These are phyloP conservation scores for Pristionchus entomophagus DNA, from an alignment of 2,888 invertebrate species.

Conservation along the genomic window DNA sequence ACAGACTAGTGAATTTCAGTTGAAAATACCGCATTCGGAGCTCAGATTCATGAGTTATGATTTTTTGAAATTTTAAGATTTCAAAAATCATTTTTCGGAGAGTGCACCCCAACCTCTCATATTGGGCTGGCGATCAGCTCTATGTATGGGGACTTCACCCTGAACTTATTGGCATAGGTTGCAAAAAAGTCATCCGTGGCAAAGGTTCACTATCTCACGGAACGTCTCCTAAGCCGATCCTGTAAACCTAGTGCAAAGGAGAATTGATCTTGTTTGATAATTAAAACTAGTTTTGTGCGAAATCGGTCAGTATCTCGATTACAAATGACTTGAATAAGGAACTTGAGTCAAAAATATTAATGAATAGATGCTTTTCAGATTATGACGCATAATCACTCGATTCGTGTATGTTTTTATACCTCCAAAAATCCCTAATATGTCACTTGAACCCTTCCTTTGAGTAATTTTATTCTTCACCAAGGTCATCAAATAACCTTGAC, in stretches of 20 bases:
- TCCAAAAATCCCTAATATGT: too few species aligned
- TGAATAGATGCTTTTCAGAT: neutral
- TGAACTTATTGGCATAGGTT: neutral
- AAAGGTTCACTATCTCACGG: neutral
- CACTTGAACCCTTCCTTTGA: neutral
- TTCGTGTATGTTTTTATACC: neutral
- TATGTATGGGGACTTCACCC: too few species aligned
- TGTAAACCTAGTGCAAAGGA: too few species aligned
- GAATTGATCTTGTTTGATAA: too few species aligned
- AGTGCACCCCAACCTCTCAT: too few species aligned
- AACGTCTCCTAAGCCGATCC: neutral
- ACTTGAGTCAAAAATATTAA: neutral
- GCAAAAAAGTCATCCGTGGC: neutral
- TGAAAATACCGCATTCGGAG: too few species aligned
- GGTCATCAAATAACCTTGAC: neutral
- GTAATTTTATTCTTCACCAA: neutral
- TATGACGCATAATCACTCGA: neutral
- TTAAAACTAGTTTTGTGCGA: neutral
- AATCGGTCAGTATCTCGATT: neutral
- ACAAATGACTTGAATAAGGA: neutral
- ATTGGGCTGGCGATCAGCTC: too few species aligned
- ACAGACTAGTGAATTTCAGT: too few species aligned
- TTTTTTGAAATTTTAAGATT: too few species aligned
- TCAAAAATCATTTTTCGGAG: too few species aligned
- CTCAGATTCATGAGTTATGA: too few species aligned